Conservation (phyloP, 2,888 invertebrate genomes). For the Serrognathus titanus region DNA sequence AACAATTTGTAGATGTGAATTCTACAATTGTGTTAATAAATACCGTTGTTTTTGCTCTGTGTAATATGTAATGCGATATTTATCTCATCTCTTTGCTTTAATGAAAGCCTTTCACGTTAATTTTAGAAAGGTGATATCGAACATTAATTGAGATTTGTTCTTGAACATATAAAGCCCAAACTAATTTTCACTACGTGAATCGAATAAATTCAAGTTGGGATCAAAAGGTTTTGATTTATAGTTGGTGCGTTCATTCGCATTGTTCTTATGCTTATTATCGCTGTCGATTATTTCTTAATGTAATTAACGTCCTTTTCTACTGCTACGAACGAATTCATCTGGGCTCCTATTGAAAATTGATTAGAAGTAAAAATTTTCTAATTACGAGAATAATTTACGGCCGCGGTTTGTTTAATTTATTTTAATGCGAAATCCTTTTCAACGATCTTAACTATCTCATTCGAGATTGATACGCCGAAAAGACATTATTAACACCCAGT, state of each 20-base stretch:
- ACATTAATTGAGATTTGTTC: too few species aligned
- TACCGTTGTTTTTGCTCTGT: too few species aligned
- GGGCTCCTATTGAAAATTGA: constrained; percentile 5
- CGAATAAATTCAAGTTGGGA: constrained; percentile 11
- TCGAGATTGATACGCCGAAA: too few species aligned
- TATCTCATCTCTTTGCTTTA: too few species aligned
- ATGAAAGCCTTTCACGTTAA: too few species aligned
- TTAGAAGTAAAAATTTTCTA: constrained; percentile 7
- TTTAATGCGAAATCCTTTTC: background rate
- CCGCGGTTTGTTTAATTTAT: background rate
- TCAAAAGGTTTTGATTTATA: constrained; percentile 16
- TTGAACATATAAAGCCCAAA: too few species aligned
- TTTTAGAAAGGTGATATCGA: too few species aligned
- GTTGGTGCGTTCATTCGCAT: constrained; percentile 5
- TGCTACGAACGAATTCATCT: background rate
- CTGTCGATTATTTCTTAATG: background rate
- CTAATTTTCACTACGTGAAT: constrained; percentile 17
- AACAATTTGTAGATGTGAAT: too few species aligned
- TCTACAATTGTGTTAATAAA: too few species aligned
- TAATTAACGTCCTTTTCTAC: background rate
- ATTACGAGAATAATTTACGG: constrained; percentile 5
- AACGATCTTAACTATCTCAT: too few species aligned
- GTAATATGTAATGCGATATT: too few species aligned
- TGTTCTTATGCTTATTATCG: constrained; percentile 3
- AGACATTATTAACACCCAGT: too few species aligned